Percentiles rank a stretch among this genome's conserved stretches.
These are phyloP conservation scores for Anguilla anguilla DNA, from an alignment of 2,797 vertebrate species.

Conservation along the genomic window DNA sequence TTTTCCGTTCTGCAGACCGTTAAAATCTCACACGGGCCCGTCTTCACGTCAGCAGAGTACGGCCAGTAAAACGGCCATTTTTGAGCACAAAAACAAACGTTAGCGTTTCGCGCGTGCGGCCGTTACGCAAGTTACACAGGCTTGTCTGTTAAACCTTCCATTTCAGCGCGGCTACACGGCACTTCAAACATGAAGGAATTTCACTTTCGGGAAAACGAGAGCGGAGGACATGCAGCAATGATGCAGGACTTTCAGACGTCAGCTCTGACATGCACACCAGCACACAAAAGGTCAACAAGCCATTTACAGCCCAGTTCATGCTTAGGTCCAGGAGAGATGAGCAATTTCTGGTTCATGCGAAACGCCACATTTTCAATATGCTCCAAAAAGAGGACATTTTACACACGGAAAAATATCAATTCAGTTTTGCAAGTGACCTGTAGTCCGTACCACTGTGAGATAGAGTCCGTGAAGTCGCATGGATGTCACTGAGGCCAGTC, in stretches of 20 bases:
- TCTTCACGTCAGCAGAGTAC: background rate
- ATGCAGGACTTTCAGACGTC: background rate
- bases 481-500: background rate
- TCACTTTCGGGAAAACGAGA: background rate
- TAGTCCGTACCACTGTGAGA: background rate
- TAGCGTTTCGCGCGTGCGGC: too few relatives aligned
- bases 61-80: background rate
- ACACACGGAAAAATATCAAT: background rate
- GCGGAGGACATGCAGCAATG: background rate
- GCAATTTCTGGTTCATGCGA: background rate
- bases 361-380: background rate
- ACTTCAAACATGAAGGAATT: background rate
- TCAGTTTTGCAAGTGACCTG: background rate
- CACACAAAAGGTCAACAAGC: background rate
- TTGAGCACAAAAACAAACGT: background rate
- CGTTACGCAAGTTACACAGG: background rate
- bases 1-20: background rate
- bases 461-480: background rate
- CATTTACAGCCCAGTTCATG: background rate
- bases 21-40: background rate
- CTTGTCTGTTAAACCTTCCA: background rate
- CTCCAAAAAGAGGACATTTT: background rate
- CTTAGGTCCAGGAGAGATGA: background rate
- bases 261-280: background rate
- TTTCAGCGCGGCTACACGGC: background rate